Percentiles rank a stretch among this genome's conserved stretches.
These are phyloP conservation scores for Molossus alvarezi DNA, from an alignment of 2,797 vertebrate genomes.

Conservation along the genomic window DNA sequence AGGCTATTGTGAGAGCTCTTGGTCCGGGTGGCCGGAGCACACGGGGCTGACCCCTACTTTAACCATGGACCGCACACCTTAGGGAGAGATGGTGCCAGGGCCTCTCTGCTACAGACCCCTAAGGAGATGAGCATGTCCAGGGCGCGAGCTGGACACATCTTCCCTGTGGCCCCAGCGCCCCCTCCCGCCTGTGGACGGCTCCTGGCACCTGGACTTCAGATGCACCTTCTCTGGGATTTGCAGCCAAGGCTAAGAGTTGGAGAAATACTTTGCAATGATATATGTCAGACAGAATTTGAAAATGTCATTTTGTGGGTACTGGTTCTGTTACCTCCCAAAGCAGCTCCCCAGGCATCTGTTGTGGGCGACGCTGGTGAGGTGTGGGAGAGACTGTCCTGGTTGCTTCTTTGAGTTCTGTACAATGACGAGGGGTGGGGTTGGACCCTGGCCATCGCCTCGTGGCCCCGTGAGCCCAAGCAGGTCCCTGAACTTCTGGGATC, in stretches of 20 bases:
- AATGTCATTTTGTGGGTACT: not conserved
- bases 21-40: not conserved
- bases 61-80: rapidly evolving
- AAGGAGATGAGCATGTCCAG: not conserved
- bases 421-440: no score
- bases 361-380: not conserved
- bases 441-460: not conserved
- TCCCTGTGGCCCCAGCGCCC: not conserved
- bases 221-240: not conserved
- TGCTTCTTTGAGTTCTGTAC: not conserved
- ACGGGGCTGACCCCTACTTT: not conserved
- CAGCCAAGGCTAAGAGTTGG: not conserved
- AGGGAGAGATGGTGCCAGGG: rapidly evolving
- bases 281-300: not conserved
- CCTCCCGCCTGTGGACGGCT: not conserved
- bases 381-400: not conserved
- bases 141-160: rapidly evolving
- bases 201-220: not conserved
- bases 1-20: not conserved
- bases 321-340: not conserved
- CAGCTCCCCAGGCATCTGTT: not conserved
- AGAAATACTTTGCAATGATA: not conserved
- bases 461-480: not conserved
- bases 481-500: not conserved
- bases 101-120: rapidly evolving